Evolutionary conservation across 1,140 invertebrate species (phyloP), one percentile per base, ranked within the genome.

Genomic region (Ctenoplectra terminalis): DNA sequence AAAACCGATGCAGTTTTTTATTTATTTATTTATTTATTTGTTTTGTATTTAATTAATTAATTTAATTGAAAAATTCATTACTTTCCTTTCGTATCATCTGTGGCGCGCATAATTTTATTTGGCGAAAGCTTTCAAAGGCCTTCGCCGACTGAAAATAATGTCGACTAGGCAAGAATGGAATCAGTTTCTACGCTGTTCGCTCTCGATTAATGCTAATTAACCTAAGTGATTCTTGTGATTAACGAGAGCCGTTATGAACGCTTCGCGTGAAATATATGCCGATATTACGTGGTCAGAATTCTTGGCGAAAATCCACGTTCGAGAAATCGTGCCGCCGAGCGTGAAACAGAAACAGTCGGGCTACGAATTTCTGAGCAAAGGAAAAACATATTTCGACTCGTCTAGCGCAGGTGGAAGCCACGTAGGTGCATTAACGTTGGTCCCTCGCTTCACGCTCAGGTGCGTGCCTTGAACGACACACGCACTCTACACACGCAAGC

Each of bases 361-460:
- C 31, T 13, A 58, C 54, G 77, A 69, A 71, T 81, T 81, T 81
- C 52, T 56, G 48, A 20, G 43, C 13, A 63, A 52, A 66, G 66
- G 48, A 70, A 84, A 81, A 80, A 40, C 54, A 52, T 67, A 78
- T 81, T 83, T 83, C 64, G 74, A 71, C 40, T 83, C 73, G 76
- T 66, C 73, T 31, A 66, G 58, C 66, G 75, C 82, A 88, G 81
- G 75, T 88, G 87, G 87, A 88, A 88, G 87, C 80, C 87, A 85
- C 43, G 82, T 77, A 60, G 74, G 71, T 88, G 84, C 87, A 88
- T 88, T 86, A 88, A 84, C 71, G 82, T 66, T 82, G 74, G 60
- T 79, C 84, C 81, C 84, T 88, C 80, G 73, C 84, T 88, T 88
- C 87, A 88, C 87, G 87, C 87, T 88, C 82, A 88, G 87, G 87